Conservation (phyloP, 2,888 invertebrate species). For the Nemapogon koenigi region DNA sequence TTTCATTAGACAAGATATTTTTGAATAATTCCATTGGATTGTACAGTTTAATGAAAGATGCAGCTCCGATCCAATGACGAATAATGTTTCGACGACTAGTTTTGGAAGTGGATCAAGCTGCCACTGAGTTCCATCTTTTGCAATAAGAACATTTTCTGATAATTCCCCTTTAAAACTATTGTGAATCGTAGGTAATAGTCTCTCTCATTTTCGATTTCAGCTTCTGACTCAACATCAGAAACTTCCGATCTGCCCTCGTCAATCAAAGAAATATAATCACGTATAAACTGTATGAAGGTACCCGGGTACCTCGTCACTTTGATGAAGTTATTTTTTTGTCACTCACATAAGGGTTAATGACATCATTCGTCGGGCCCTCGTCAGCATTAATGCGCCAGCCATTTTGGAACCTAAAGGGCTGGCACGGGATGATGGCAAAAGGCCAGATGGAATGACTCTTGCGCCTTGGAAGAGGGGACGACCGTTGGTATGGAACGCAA, state of each 20-base stretch:
- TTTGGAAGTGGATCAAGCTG: constrained; percentile 9
- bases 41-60: constrained; percentile 12
- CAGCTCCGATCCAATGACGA: constrained; percentile 6
- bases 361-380: too few relatives aligned
- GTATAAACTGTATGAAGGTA: constrained; percentile 4
- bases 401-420: too few relatives aligned
- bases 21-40: constrained; percentile 15
- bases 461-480: too few relatives aligned
- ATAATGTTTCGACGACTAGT: constrained; percentile 5
- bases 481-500: too few relatives aligned
- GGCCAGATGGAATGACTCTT: too few relatives aligned
- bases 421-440: too few relatives aligned
- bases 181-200: constrained; percentile 10
- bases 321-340: not conserved
- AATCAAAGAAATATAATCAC: constrained; percentile 1
- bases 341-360: not conserved
- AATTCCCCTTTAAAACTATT: constrained; percentile 12
- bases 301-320: not conserved
- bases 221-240: constrained; percentile 12
- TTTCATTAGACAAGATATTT: constrained; percentile 14
- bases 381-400: too few relatives aligned
- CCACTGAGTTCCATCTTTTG: constrained; percentile 14
- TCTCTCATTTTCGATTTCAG: constrained; percentile 9
- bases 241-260: constrained; percentile 12
- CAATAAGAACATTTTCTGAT: constrained; percentile 13